phyloP scores from a whole-genome alignment of 2,113 vertebrate species.

The Tretioscincus oriximinensis region DNA sequence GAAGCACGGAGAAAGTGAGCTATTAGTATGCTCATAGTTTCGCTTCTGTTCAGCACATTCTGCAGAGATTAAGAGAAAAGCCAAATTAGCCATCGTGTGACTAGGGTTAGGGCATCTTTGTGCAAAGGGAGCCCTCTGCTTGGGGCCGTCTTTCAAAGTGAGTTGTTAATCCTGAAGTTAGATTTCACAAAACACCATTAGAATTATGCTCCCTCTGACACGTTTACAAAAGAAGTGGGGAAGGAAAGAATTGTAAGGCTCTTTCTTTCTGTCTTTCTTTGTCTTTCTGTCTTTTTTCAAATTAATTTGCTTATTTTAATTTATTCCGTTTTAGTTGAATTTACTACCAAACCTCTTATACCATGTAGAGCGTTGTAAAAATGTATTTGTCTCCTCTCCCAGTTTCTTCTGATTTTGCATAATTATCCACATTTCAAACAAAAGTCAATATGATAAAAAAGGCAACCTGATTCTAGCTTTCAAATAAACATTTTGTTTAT shows the following conservation, averaged over 20 bases:
- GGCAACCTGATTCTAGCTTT: no score
- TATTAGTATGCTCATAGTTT: conserved; percentile 90
- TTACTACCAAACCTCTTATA: not conserved
- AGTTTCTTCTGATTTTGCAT: no score
- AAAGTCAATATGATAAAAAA: no score
- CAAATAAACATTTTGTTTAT: no score
- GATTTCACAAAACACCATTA: conserved; percentile 71
- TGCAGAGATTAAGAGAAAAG: conserved; percentile 81
- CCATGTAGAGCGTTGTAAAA: no score
- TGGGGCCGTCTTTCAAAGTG: conserved; percentile 75
- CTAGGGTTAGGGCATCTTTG: conserved; percentile 77
- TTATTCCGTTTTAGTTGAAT: not conserved
- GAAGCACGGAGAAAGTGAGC: conserved; percentile 79
- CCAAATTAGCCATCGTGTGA: conserved; percentile 82
- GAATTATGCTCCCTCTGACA: conserved; percentile 48
- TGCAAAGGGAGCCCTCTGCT: conserved; percentile 73
- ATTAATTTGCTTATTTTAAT: conserved; percentile 39
- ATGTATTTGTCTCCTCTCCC: no score
- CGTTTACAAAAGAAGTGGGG: not conserved
- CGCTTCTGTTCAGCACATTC: conserved; percentile 79
- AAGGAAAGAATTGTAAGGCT: not conserved
- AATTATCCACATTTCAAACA: no score
- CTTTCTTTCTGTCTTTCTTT: conserved; percentile 18
- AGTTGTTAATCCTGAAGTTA: conserved; percentile 71
- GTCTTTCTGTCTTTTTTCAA: conserved; percentile 14